Conservation (phyloP, 2,888 invertebrate species). For the Mimas tiliae region DNA sequence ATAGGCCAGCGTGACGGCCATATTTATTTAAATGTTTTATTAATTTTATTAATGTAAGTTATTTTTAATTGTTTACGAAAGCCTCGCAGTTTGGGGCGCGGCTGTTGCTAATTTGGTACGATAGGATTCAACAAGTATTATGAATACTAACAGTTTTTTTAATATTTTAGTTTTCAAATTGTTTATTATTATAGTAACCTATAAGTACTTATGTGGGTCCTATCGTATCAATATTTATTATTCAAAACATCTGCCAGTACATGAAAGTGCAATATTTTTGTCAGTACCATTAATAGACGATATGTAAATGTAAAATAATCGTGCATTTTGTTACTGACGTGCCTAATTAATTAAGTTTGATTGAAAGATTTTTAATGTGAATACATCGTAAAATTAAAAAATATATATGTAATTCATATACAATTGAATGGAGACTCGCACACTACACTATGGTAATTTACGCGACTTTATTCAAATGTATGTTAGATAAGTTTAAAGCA, state of each 20-base stretch:
- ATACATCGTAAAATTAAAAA: neutral
- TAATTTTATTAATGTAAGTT: conserved; percentile 35
- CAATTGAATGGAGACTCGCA: no score
- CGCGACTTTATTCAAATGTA: no score
- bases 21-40: conserved; percentile 59
- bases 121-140: neutral
- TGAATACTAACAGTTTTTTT: neutral
- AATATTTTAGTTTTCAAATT: neutral
- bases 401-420: no score
- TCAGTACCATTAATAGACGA: neutral
- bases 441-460: no score
- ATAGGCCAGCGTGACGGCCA: conserved; percentile 49
- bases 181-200: no score
- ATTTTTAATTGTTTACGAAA: conserved; percentile 54
- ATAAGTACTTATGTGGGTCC: neutral
- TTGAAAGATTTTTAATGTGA: neutral
- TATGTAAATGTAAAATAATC: neutral
- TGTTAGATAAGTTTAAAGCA: no score
- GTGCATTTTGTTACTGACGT: neutral
- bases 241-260: neutral
- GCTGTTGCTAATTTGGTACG: conserved; percentile 33
- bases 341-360: neutral
- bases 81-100: conserved; percentile 73
- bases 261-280: conserved; percentile 4
- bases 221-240: neutral